phyloP scores from a whole-genome alignment of 1,140 invertebrate species.

The Neotoxoptera formosana region DNA sequence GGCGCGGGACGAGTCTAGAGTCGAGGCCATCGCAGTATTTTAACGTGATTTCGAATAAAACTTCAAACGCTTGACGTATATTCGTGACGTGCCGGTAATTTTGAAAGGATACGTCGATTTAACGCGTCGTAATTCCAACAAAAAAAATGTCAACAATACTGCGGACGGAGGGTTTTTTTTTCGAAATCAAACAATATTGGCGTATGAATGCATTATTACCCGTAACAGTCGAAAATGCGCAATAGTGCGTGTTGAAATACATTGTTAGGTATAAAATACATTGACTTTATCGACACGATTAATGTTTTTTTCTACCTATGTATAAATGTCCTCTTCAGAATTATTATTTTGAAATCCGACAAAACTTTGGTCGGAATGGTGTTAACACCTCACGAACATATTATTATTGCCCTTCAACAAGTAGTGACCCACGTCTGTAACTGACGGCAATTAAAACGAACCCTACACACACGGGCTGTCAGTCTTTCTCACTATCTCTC shows the following conservation, averaged over 20 bases:
- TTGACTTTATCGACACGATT: neutral
- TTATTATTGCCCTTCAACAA: slow-evolving; percentile 47
- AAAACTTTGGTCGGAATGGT: neutral
- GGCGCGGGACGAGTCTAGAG: neutral
- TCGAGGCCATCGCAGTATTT: neutral
- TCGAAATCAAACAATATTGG: neutral
- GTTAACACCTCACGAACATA: neutral
- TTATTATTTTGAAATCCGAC: neutral
- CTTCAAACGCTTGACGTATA: neutral
- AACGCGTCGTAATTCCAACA: neutral
- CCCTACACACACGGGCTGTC: neutral
- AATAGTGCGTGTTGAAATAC: neutral
- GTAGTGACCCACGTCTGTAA: slow-evolving; percentile 53
- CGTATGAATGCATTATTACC: neutral
- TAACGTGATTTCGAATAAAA: slow-evolving; percentile 5
- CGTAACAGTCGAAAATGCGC: neutral
- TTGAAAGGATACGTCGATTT: slow-evolving; percentile 20
- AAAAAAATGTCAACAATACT: neutral
- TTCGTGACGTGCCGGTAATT: too few species aligned
- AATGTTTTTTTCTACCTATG: neutral
- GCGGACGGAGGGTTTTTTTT: neutral
- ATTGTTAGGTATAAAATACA: neutral
- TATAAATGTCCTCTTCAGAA: neutral
- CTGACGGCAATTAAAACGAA: slow-evolving; percentile 48
- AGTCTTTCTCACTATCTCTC: neutral